These are phyloP conservation scores for Charanyca ferruginea DNA, from an alignment of 2,888 invertebrate species.

Conservation along the genomic window DNA sequence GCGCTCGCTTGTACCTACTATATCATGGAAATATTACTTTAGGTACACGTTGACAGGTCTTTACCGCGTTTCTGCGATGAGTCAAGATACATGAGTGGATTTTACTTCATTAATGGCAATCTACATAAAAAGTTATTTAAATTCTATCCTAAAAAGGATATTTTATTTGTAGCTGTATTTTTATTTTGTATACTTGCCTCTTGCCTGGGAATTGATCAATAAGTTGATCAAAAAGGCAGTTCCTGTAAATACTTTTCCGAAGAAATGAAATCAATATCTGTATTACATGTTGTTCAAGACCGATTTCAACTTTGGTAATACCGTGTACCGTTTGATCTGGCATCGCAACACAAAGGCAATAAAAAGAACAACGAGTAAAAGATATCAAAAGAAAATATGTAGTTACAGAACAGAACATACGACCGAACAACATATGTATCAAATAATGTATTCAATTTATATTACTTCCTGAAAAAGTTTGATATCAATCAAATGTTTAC, in stretches of 20 bases:
- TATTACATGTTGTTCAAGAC: slow-evolving; percentile 5
- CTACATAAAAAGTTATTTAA: not conserved
- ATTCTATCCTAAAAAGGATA: not conserved
- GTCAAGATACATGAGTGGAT: no score
- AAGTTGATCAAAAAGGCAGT: not conserved
- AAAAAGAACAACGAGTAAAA: slow-evolving; percentile 17
- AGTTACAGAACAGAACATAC: slow-evolving; percentile 9
- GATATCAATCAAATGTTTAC: slow-evolving; percentile 47
- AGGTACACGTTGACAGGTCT: not conserved
- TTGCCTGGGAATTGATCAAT: not conserved
- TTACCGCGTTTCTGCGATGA: not conserved
- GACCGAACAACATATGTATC: slow-evolving; percentile 9
- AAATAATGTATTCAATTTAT: slow-evolving; percentile 20
- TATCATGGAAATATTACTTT: slow-evolving; percentile 4
- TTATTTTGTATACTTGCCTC: not conserved
- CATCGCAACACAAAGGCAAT: slow-evolving; percentile 24
- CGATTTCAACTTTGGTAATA: slow-evolving; percentile 31
- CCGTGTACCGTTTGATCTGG: slow-evolving; percentile 36
- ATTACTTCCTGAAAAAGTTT: slow-evolving; percentile 31
- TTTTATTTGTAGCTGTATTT: not conserved
- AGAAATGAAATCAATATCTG: slow-evolving; percentile 15
- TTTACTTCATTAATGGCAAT: not conserved
- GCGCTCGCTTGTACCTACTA: not conserved
- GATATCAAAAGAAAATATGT: slow-evolving; percentile 38
- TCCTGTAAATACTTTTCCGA: not conserved